Evolutionary conservation across 1,140 invertebrate genomes (phyloP).

Genomic region (Contarinia nasturtii): DNA sequence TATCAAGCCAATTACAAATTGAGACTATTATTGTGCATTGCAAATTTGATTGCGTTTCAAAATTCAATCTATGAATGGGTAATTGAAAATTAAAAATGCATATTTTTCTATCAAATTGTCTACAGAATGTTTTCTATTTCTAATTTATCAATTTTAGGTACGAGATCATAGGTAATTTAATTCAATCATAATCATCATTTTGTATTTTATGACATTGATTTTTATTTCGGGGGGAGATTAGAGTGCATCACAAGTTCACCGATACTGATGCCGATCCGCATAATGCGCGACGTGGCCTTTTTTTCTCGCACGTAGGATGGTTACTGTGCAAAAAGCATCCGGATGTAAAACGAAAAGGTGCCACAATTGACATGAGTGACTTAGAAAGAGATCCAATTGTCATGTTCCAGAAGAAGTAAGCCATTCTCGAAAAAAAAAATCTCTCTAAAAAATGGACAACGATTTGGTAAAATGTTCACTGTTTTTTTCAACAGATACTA

Average conservation of each 20-base stretch:
- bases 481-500: constrained; percentile 47
- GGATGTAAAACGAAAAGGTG: constrained; percentile 42
- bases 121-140: constrained; percentile 13
- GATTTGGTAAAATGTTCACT: no score
- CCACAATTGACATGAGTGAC: constrained; percentile 47
- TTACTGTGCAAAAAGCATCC: constrained; percentile 37
- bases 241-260: constrained; percentile 35
- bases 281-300: constrained; percentile 42
- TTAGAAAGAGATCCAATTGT: constrained; percentile 48
- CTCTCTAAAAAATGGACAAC: no score
- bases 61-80: background rate
- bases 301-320: constrained; percentile 49
- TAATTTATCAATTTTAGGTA: constrained; percentile 10
- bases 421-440: constrained; percentile 1
- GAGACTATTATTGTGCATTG: background rate
- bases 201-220: background rate
- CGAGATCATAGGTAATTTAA: background rate
- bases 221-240: background rate
- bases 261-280: constrained; percentile 47
- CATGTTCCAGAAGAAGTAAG: constrained; percentile 44
- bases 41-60: background rate
- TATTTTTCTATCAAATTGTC: background rate
- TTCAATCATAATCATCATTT: background rate
- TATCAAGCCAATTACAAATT: no score
- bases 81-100: background rate